Conservation (phyloP, 2,113 vertebrate species). For the Alouatta palliata region DNA sequence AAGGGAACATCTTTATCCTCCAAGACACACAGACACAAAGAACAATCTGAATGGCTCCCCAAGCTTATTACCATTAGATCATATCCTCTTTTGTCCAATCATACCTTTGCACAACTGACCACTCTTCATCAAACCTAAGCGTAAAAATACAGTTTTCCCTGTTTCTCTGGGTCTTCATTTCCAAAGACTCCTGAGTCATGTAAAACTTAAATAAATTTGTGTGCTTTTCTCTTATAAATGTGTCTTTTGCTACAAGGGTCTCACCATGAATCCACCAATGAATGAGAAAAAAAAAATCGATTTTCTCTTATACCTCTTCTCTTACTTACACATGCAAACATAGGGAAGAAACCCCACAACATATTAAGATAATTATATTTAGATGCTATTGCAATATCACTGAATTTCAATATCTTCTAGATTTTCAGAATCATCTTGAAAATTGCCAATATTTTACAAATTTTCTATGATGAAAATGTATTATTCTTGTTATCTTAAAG, state of each 20-base stretch:
- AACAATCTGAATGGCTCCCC: neutral
- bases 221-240: neutral
- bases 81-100: neutral
- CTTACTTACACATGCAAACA: neutral
- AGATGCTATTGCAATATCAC: neutral
- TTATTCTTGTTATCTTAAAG: neutral
- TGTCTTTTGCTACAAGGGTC: neutral
- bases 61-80: neutral
- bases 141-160: neutral
- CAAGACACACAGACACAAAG: neutral
- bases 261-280: neutral
- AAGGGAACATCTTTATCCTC: neutral
- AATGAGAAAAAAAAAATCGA: neutral
- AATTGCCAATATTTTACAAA: neutral
- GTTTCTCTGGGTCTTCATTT: neutral
- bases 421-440: neutral
- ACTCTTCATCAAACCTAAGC: neutral
- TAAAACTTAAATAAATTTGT: neutral
- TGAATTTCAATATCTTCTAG: neutral
- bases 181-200: neutral
- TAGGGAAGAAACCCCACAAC: neutral
- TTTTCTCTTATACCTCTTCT: neutral
- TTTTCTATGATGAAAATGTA: neutral
- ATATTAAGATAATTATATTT: neutral
- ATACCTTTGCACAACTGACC: neutral